phyloP scores from a whole-genome alignment of 1,140 invertebrate species.

The Drosophila lacteicornis region DNA sequence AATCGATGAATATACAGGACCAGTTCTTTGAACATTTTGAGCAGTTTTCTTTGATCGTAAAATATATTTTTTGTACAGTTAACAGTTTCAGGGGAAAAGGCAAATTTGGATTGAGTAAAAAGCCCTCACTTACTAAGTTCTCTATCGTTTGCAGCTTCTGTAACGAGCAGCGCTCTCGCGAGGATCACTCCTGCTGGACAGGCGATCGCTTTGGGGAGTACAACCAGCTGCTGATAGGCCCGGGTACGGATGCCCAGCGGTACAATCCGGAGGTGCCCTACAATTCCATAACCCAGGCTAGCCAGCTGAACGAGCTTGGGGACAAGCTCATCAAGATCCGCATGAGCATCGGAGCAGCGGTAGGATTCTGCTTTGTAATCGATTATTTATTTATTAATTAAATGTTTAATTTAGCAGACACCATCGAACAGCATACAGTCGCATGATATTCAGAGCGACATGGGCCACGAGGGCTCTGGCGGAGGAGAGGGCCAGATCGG shows the following conservation, averaged over 20 bases:
- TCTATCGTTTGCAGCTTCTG: conserved; percentile 62
- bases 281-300: conserved; percentile 56
- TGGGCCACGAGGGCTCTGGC: conserved; percentile 81
- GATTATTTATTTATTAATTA: background rate
- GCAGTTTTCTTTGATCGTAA: background rate
- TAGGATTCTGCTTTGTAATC: background rate
- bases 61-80: conserved; percentile 1
- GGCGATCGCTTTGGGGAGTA: conserved; percentile 84
- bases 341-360: conserved; percentile 73
- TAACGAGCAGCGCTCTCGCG: conserved; percentile 70
- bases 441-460: conserved; percentile 82
- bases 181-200: conserved; percentile 82
- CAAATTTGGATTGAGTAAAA: background rate
- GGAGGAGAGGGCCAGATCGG: conserved; percentile 65
- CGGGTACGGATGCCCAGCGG: conserved; percentile 71
- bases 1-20: conserved; percentile 51
- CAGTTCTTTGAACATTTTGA: conserved; percentile 67
- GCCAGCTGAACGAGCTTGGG: conserved; percentile 72
- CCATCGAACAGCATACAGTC: conserved; percentile 52
- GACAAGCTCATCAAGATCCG: conserved; percentile 83
- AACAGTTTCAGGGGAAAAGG: background rate
- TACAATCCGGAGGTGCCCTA: conserved; percentile 84
- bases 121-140: conserved; percentile 29
- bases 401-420: conserved; percentile 36
- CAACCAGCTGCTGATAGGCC: conserved; percentile 69